Evolutionary conservation across 2,888 invertebrate species (phyloP).

Genomic region (Litoditis marina): DNA sequence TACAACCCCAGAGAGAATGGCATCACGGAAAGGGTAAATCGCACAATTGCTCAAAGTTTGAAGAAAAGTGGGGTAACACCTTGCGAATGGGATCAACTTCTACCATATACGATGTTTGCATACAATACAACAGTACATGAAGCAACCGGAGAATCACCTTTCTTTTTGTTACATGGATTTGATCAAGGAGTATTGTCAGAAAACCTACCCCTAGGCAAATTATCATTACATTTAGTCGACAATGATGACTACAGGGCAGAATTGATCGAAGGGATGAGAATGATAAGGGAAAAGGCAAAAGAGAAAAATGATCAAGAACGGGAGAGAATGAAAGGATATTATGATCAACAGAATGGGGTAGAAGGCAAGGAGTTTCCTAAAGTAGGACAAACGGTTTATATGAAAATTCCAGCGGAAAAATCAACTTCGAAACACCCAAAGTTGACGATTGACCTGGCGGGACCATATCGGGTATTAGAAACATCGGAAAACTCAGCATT

Average conservation of each 20-base stretch:
- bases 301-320: conserved; percentile 11
- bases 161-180: conserved; percentile 20
- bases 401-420: conserved; percentile 14
- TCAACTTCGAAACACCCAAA: conserved; percentile 3
- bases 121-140: conserved; percentile 26
- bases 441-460: conserved; percentile 4
- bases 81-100: conserved; percentile 25
- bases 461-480: conserved; percentile 8
- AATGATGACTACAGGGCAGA: conserved; percentile 16
- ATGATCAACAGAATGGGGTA: conserved; percentile 17
- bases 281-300: conserved; percentile 2
- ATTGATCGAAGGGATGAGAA: background rate
- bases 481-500: conserved; percentile 8
- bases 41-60: conserved; percentile 18
- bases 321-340: conserved; percentile 7
- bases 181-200: conserved; percentile 7
- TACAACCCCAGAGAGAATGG: conserved; percentile 37
- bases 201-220: background rate
- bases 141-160: conserved; percentile 22
- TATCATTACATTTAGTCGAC: conserved; percentile 1
- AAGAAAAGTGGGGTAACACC: conserved; percentile 12
- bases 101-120: conserved; percentile 26
- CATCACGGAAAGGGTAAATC: conserved; percentile 23
- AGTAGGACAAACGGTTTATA: conserved; percentile 9
- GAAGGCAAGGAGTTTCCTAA: background rate